A percentile compares a stretch with the other conserved stretches of the same genome.
phyloP scores from a whole-genome alignment of 2,888 invertebrate species.

The Drosophila cracens region DNA sequence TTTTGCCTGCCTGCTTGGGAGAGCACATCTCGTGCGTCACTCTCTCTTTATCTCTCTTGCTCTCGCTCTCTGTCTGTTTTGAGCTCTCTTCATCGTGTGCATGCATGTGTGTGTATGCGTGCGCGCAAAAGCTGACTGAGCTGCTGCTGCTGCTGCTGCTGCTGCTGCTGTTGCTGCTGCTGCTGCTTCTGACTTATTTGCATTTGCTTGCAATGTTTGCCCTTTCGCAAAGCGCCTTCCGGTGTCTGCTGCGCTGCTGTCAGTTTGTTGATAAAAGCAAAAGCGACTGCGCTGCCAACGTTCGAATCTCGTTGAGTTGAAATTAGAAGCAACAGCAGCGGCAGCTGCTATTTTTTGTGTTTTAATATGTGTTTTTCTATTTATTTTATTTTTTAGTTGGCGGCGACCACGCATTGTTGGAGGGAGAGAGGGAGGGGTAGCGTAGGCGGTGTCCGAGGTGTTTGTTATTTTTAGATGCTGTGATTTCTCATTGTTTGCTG shows the following conservation, averaged over 20 bases:
- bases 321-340: conserved; percentile 65
- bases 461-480: conserved; percentile 54
- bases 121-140: conserved; percentile 25
- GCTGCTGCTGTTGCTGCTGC: conserved; percentile 21
- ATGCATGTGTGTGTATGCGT: conserved; percentile 21
- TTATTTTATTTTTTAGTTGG: conserved; percentile 39
- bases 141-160: conserved; percentile 15
- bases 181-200: conserved; percentile 46
- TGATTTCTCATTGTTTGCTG: conserved; percentile 74
- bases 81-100: not conserved
- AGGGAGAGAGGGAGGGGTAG: not conserved
- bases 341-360: conserved; percentile 24
- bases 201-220: conserved; percentile 60
- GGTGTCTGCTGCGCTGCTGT: conserved; percentile 53
- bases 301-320: conserved; percentile 73
- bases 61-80: conserved; percentile 7
- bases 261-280: conserved; percentile 52
- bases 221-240: conserved; percentile 71
- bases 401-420: conserved; percentile 7
- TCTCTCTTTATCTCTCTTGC: conserved; percentile 13
- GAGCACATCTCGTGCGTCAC: conserved; percentile 3
- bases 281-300: conserved; percentile 28
- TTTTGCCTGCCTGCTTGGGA: not conserved
- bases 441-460: conserved; percentile 41
- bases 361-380: conserved; percentile 7